Percentiles rank a stretch among this genome's conserved stretches.
phyloP scores from a whole-genome alignment of 64 coral and sea anemone genomes.

The Dendrophyllia cribrosa region DNA sequence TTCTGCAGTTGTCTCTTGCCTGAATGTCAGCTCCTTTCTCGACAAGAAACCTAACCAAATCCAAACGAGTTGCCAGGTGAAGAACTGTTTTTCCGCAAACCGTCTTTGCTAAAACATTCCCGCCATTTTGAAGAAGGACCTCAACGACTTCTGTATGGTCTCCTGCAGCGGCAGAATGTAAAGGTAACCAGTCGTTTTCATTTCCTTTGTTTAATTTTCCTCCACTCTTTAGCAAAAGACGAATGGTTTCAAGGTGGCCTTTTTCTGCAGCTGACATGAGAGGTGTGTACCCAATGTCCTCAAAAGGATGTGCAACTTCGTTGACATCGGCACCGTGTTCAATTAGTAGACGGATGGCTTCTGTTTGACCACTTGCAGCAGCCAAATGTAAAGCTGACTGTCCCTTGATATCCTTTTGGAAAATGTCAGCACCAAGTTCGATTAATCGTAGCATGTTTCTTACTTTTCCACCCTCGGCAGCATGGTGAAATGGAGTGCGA shows the following conservation, averaged over 20 bases:
- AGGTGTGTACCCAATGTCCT: background rate
- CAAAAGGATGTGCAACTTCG: background rate
- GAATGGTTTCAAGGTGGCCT: background rate
- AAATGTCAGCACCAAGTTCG: background rate
- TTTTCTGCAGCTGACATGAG: conserved; percentile 11
- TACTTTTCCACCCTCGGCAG: background rate
- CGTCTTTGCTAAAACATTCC: background rate
- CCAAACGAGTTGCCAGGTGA: background rate
- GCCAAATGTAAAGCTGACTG: background rate
- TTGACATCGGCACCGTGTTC: background rate
- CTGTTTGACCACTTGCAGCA: background rate
- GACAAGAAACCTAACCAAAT: conserved; percentile 6
- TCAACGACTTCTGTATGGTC: background rate
- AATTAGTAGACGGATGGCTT: background rate
- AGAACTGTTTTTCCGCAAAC: background rate
- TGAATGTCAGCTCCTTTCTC: background rate
- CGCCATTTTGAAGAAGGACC: background rate
- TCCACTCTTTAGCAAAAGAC: background rate
- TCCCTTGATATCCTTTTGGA: background rate
- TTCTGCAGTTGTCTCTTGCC: background rate
- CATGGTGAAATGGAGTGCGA: background rate
- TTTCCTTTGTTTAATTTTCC: background rate
- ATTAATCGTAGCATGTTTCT: background rate
- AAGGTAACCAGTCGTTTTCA: background rate
- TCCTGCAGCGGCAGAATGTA: conserved; percentile 11